A percentile compares a stretch with the other conserved stretches of the same genome.
Evolutionary conservation across 2,888 invertebrate genomes (phyloP).

Genomic region (Netelia melanura): DNA sequence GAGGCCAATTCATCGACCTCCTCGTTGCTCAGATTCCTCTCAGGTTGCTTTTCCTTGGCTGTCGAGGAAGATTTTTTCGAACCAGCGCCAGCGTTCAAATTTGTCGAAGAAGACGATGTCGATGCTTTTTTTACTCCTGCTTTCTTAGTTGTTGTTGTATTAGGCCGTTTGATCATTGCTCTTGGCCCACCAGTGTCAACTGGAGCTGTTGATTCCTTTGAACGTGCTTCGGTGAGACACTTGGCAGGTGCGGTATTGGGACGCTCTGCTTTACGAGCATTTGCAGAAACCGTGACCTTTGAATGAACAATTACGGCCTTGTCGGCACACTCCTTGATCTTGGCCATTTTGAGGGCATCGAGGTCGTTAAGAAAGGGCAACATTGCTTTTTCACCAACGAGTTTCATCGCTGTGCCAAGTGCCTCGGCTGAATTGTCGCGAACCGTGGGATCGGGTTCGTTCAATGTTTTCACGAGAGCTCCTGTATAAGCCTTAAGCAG

Average conservation of each 20-base stretch:
- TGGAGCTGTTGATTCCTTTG: constrained; percentile 36
- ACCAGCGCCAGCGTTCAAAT: constrained; percentile 77
- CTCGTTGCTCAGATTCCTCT: constrained; percentile 91
- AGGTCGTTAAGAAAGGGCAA: constrained; percentile 94
- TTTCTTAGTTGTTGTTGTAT: constrained; percentile 80
- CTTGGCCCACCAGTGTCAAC: constrained; percentile 52
- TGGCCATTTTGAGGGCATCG: constrained; percentile 95
- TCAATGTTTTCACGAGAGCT: constrained; percentile 91
- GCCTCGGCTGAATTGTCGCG: constrained; percentile 97
- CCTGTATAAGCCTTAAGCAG: constrained; percentile 93
- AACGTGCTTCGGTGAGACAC: constrained; percentile 75
- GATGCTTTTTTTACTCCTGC: constrained; percentile 79
- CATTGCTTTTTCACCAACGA: constrained; percentile 96
- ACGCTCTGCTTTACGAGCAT: constrained; percentile 87
- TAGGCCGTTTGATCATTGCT: constrained; percentile 76
- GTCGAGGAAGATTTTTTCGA: constrained; percentile 81
- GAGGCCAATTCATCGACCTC: constrained; percentile 92
- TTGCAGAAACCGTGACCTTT: constrained; percentile 87
- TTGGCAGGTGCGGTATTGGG: constrained; percentile 86
- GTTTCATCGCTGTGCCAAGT: constrained; percentile 96
- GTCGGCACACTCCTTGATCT: constrained; percentile 97
- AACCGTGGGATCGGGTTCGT: constrained; percentile 94
- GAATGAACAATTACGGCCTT: constrained; percentile 93
- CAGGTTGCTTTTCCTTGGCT: constrained; percentile 81
- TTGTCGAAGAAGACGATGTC: constrained; percentile 74